Evolutionary conservation across 2,888 invertebrate species (phyloP), one percentile per base, ranked within the genome.

Genomic region (Acrobeloides nanus): DNA sequence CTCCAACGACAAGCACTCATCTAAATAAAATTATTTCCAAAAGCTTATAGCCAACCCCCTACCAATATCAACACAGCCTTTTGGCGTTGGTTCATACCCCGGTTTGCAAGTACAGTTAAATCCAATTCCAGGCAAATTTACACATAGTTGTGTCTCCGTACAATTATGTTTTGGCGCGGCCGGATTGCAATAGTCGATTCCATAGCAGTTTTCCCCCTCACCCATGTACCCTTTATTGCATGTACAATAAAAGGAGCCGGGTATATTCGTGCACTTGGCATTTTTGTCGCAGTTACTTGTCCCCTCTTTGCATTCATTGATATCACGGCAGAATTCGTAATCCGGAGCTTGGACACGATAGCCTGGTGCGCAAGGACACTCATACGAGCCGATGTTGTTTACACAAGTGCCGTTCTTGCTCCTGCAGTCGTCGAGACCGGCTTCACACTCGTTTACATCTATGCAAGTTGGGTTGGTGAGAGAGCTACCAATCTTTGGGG

Each of bases 331-430:
- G 10, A 46, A 15, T 47, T 38, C 37, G 46, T 47, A 47, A 20
- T 47, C 47, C n/a, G 47, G 47, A 1, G 47, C 23, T 25, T 47
- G 47, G 31, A 37, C 31, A 25, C 33, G 29, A 44, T 37, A 47
- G 1, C 47, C 47, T 10, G 20, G 1, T 8, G 47, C 34, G 29
- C 47, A 47, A 20, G 21, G 10, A 17, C 47, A 47, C 15, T 47
- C 47, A 25, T 21, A 47, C 10, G 33, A 33, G 4, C 47, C 47
- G 18, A 47, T 12, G 0, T 41, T 47, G 25, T 47, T 47, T 18
- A 39, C 33, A 23, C 47, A 47, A 7, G 47, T 46, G 0, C 25
- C 41, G 31, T 47, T 47, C 23, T 32, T 47, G 17, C 12, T 5
- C 21, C 15, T 29, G 25, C 47, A 47, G 31, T 47, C 47, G 7